A percentile compares a stretch with the other conserved stretches of the same genome.
Evolutionary conservation across 2,113 vertebrate species (phyloP).

Genomic region (Dasypus novemcinctus): DNA sequence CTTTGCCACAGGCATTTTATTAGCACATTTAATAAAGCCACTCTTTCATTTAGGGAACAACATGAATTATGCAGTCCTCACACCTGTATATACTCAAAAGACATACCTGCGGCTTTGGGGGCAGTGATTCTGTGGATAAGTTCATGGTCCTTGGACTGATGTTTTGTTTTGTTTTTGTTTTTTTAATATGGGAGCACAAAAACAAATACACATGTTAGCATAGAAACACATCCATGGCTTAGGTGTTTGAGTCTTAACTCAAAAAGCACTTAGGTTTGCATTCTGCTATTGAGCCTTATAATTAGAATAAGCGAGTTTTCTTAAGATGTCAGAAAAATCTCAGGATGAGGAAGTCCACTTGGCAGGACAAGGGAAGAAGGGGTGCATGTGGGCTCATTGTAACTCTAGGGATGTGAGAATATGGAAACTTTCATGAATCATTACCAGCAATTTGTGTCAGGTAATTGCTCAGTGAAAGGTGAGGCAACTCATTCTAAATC

Average conservation of each 20-base stretch:
- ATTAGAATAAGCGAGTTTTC: not conserved
- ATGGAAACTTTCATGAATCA: not conserved
- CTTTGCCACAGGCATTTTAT: not conserved
- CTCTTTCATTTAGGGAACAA: not conserved
- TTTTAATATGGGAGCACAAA: not conserved
- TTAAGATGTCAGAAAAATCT: not conserved
- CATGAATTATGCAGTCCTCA: not conserved
- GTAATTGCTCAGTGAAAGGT: not conserved
- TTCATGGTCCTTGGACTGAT: not conserved
- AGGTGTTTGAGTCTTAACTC: not conserved
- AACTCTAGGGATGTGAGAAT: not conserved
- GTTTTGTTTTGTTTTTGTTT: not conserved
- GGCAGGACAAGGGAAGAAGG: fast-evolving
- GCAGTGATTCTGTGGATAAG: not conserved
- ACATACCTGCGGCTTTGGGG: not conserved
- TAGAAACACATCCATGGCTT: not conserved
- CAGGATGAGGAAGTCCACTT: fast-evolving
- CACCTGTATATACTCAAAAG: not conserved
- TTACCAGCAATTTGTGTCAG: not conserved
- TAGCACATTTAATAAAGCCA: not conserved
- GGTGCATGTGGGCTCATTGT: fast-evolving
- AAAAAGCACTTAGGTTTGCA: not conserved
- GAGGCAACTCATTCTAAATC: fast-evolving
- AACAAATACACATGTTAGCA: not conserved
- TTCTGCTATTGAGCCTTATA: not conserved